Evolutionary conservation across 2,888 invertebrate species (phyloP).

Genomic region (Erebia palarica): DNA sequence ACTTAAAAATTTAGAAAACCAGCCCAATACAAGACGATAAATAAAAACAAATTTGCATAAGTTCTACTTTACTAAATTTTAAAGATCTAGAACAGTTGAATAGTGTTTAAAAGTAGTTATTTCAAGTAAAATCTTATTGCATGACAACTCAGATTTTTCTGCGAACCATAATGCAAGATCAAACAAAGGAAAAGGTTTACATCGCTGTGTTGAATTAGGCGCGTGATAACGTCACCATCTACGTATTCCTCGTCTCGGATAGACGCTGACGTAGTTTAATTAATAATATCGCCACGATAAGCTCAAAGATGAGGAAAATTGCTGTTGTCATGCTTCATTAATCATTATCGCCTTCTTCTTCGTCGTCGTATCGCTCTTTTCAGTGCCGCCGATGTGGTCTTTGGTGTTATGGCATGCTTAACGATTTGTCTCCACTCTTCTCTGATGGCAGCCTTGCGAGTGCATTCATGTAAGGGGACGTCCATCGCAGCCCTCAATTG

Average conservation of each 20-base stretch:
- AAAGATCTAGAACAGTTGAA: background rate
- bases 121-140: background rate
- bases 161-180: slow-evolving; percentile 3
- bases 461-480: too few relatives aligned
- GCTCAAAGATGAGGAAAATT: background rate
- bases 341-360: too few relatives aligned
- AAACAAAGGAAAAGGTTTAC: slow-evolving; percentile 32
- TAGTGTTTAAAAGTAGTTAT: background rate
- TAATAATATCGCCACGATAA: slow-evolving; percentile 3
- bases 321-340: background rate
- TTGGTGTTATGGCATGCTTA: too few relatives aligned
- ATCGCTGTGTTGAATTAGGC: slow-evolving; percentile 30
- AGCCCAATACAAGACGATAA: background rate
- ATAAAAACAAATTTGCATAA: background rate
- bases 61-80: background rate
- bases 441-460: too few relatives aligned
- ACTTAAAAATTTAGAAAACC: background rate
- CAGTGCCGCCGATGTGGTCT: too few relatives aligned
- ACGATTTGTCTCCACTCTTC: too few relatives aligned
- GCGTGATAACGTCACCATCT: slow-evolving; percentile 39
- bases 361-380: too few relatives aligned
- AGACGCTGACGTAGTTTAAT: slow-evolving; percentile 30
- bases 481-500: too few relatives aligned
- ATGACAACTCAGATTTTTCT: background rate
- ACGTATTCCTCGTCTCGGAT: slow-evolving; percentile 31